These are phyloP conservation scores for Chironomus riparius DNA, from an alignment of 2,888 invertebrate species.

Conservation along the genomic window DNA sequence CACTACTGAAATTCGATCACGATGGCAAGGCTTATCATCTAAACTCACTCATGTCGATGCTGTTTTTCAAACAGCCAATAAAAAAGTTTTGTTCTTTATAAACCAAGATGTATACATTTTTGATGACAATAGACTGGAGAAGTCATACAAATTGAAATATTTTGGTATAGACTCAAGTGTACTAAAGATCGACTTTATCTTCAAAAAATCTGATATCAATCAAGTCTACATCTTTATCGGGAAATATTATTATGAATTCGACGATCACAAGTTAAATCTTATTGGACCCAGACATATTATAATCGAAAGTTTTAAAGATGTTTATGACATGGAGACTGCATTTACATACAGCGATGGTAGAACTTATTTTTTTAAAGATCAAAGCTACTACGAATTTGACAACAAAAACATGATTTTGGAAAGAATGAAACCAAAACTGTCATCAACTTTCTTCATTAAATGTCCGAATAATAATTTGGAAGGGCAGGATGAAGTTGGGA, in stretches of 20 bases:
- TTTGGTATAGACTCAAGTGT: neutral
- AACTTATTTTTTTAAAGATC: constrained; percentile 1
- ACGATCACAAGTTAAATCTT: neutral
- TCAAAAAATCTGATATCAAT: neutral
- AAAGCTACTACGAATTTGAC: neutral
- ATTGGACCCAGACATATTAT: neutral
- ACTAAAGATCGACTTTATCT: neutral
- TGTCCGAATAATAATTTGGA: neutral
- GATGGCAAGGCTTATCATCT: constrained; percentile 25
- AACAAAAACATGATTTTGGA: neutral
- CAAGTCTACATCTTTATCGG: neutral
- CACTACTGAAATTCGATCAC: constrained; percentile 50
- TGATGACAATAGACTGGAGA: neutral
- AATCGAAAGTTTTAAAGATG: neutral
- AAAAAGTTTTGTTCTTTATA: constrained; percentile 84
- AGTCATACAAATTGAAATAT: neutral
- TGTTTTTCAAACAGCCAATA: constrained; percentile 79
- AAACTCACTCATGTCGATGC: constrained; percentile 54
- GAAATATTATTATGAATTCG: neutral
- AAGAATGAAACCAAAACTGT: neutral
- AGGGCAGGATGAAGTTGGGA: no score
- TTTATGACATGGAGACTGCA: constrained; percentile 18
- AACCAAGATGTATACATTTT: constrained; percentile 40
- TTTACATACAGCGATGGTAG: neutral
- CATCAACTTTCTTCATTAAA: neutral